phyloP scores from a whole-genome alignment of 2,113 vertebrate species.

The Benitochromis conjunctus region DNA sequence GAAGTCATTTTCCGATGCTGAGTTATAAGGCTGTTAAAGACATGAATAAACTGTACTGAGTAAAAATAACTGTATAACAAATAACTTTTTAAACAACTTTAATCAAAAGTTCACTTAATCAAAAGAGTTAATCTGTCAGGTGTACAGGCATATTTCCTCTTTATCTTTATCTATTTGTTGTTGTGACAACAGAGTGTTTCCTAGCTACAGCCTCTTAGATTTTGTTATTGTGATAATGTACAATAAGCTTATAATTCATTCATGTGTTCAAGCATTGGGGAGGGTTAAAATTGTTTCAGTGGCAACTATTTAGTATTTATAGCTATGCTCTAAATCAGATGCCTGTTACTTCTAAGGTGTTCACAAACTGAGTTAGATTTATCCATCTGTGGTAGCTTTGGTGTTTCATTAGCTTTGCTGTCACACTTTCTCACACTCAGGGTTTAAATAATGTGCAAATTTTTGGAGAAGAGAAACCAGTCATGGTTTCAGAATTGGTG shows the following conservation, averaged over 20 bases:
- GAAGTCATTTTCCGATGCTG: constrained; percentile 71
- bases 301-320: neutral
- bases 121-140: neutral
- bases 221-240: neutral
- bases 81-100: neutral
- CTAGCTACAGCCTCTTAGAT: neutral
- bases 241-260: neutral
- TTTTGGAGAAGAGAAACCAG: neutral
- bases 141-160: neutral
- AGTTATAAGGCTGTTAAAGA: constrained; percentile 47
- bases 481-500: neutral
- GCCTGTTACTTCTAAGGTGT: neutral
- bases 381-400: neutral
- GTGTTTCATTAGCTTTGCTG: neutral
- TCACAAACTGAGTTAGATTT: too few species aligned
- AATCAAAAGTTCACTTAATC: neutral
- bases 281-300: neutral
- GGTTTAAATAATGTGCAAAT: neutral
- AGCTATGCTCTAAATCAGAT: neutral
- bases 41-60: neutral
- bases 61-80: neutral
- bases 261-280: neutral
- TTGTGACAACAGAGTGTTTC: neutral
- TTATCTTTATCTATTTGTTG: neutral
- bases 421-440: neutral